Evolutionary conservation across 2,113 vertebrate genomes (phyloP).

Genomic region (Oxyruncus cristatus): DNA sequence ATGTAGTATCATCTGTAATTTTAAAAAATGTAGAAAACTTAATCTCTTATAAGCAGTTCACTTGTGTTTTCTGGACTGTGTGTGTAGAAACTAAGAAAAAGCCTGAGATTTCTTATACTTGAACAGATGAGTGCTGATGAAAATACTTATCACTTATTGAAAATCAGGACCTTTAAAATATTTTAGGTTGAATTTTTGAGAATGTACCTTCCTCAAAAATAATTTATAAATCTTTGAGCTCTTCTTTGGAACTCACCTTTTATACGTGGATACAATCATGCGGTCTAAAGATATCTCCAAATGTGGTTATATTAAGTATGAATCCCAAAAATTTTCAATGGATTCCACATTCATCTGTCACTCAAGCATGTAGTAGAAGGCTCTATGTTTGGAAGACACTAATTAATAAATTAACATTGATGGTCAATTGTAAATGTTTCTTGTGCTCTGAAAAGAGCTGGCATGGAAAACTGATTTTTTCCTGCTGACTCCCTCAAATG

Average conservation of each 20-base stretch:
- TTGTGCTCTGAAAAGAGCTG: background rate
- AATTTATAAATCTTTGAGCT: background rate
- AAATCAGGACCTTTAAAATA: background rate
- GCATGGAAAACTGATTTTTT: background rate
- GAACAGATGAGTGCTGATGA: background rate
- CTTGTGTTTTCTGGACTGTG: background rate
- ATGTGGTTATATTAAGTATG: background rate
- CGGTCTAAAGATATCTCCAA: background rate
- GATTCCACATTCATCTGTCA: background rate
- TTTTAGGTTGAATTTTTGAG: background rate
- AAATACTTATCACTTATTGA: background rate
- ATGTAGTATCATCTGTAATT: background rate
- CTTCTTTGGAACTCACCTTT: background rate
- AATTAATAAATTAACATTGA: background rate
- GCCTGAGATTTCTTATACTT: background rate
- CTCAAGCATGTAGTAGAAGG: background rate
- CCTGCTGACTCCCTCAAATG: background rate
- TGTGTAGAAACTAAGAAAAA: background rate
- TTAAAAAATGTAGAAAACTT: background rate
- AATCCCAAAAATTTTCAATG: background rate
- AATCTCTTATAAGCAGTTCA: background rate
- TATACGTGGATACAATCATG: background rate
- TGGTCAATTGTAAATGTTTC: background rate
- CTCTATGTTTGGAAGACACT: background rate
- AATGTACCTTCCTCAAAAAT: background rate